Evolutionary conservation across 2,113 vertebrate genomes (phyloP), one percentile per base, ranked within the genome.

Genomic region (Aphyosemion australe): DNA sequence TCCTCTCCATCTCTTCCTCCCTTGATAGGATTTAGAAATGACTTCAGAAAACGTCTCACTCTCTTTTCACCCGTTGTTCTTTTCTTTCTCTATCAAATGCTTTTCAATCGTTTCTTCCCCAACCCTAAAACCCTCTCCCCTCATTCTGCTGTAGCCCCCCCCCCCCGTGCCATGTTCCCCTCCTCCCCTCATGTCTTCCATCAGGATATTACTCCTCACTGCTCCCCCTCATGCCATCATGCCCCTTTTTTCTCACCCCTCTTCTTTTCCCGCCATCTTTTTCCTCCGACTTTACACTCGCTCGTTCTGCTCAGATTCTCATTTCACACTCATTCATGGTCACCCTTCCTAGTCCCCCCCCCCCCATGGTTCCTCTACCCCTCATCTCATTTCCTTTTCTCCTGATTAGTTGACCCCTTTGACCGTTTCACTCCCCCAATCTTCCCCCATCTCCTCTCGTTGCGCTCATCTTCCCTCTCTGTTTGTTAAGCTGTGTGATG

Each of bases 311-410:
- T 87, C 43, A 32, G 84, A 84, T 89, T 88, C 84, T 89, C 81
- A 90, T 91, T 91, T 91, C 89, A 91, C 89, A 91, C 79, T 88
- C 82, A 90, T 89, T 89, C 89, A 85, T 78, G 79, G 87, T 79
- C 82, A 84, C 85, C 80, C 84, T 69, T 81, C 83, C 12, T 76
- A 84, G 78, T 77, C 81, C 62, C 65, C 71, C 58, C 18, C 43
- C 54, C 43, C 53, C 37, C 41, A 5, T 34, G 68, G 57, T 83
- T 79, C 69, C 64, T 74, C 54, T 57, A 57, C 82, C 60, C 74
- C 48, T 63, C 37, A 20, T 85, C 78, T 86, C 82, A 84, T 85
- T 88, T 85, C 84, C 71, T 79, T 81, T 84, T 61, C 68, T 85
- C 84, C 84, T 87, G 85, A 84, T 89, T 88, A 88, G 84, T 88